phyloP scores from a whole-genome alignment of 2,113 vertebrate species.

The Nibea albiflora region DNA sequence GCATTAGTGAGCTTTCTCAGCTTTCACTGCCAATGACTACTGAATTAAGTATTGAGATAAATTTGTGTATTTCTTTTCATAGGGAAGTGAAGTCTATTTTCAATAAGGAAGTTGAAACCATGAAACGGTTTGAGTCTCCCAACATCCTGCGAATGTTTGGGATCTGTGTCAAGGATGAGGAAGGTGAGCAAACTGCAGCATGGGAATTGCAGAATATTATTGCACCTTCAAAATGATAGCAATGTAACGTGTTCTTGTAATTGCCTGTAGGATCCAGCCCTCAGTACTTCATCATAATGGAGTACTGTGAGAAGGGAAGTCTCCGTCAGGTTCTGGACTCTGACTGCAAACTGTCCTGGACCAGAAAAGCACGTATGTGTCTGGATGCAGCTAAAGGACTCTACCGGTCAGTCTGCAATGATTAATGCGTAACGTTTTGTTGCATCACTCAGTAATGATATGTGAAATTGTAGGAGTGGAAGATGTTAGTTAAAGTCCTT shows the following conservation, averaged over 20 bases:
- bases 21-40: too few relatives aligned
- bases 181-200: slow-evolving; percentile 72
- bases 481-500: too few relatives aligned
- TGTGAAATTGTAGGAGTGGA: too few relatives aligned
- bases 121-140: slow-evolving; percentile 91
- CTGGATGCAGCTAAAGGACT: slow-evolving; percentile 88
- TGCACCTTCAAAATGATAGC: not conserved
- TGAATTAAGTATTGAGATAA: not conserved
- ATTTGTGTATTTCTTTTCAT: not conserved
- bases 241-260: not conserved
- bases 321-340: slow-evolving; percentile 86
- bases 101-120: slow-evolving; percentile 84
- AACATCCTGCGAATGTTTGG: slow-evolving; percentile 92
- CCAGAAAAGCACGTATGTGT: slow-evolving; percentile 82
- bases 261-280: slow-evolving; percentile 78
- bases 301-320: slow-evolving; percentile 90
- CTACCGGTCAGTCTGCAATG: slow-evolving; percentile 84
- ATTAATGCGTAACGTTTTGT: too few relatives aligned
- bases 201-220: not conserved
- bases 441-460: too few relatives aligned
- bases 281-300: slow-evolving; percentile 89
- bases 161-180: slow-evolving; percentile 87
- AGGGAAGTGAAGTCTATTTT: slow-evolving; percentile 86
- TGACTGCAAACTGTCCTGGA: slow-evolving; percentile 77
- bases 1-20: too few relatives aligned